These are phyloP conservation scores for Diplazon laetatorius DNA, from an alignment of 2,888 invertebrate genomes.

Conservation along the genomic window DNA sequence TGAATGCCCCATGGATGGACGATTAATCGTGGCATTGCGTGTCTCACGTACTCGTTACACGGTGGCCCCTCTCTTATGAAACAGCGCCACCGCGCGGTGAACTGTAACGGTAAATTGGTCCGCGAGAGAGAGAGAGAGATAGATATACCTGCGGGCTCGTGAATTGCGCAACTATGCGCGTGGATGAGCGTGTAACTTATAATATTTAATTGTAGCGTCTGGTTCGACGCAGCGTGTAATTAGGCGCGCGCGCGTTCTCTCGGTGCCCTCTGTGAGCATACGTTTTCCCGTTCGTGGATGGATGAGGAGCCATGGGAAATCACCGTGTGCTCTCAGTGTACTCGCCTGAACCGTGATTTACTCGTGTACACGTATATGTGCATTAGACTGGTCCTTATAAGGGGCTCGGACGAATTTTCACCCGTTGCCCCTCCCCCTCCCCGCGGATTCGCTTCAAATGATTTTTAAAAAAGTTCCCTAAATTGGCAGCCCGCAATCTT, in stretches of 20 bases:
- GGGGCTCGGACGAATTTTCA: too few relatives aligned
- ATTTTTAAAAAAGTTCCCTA: too few relatives aligned
- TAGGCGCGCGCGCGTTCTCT: slow-evolving; percentile 39
- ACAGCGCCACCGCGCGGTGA: slow-evolving; percentile 16
- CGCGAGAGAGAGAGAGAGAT: neutral
- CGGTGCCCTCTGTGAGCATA: slow-evolving; percentile 20
- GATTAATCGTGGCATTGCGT: slow-evolving; percentile 1
- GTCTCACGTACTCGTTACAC: neutral
- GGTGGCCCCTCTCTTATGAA: neutral
- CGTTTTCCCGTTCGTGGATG: slow-evolving; percentile 30
- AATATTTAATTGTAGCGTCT: slow-evolving; percentile 63
- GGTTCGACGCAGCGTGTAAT: slow-evolving; percentile 57
- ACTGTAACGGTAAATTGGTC: slow-evolving; percentile 54
- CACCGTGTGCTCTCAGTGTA: neutral
- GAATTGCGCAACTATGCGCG: slow-evolving; percentile 61
- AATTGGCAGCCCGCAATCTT: too few relatives aligned
- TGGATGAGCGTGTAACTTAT: slow-evolving; percentile 59
- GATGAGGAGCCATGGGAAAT: slow-evolving; percentile 49
- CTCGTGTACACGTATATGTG: too few relatives aligned
- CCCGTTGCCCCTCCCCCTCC: too few relatives aligned
- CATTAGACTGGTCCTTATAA: too few relatives aligned
- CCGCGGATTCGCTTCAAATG: too few relatives aligned
- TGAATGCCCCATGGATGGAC: neutral
- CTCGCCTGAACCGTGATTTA: too few relatives aligned
- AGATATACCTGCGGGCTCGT: neutral